A percentile compares a stretch with the other conserved stretches of the same genome.
Conservation (phyloP, 2,888 invertebrate genomes). For the Tetramorium bicarinatum region DNA sequence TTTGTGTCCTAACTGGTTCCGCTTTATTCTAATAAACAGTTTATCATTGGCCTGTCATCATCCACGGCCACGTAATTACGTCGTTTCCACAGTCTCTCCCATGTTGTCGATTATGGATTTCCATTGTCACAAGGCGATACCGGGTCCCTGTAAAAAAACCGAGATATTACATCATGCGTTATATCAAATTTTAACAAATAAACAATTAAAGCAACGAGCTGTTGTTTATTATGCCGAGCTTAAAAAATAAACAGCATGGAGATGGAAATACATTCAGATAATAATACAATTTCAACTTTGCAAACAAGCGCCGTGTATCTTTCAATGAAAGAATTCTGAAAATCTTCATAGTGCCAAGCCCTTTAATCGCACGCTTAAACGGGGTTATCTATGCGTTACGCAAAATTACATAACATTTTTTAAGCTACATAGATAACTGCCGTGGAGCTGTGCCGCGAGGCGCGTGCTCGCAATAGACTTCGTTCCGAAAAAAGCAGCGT, state of each 20-base stretch:
- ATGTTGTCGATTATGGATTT: constrained; percentile 18
- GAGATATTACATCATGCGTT: constrained; percentile 17
- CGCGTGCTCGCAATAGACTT: not conserved
- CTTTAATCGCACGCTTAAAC: constrained; percentile 36
- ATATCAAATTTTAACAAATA: not conserved
- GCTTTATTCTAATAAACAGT: constrained; percentile 23
- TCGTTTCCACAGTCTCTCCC: constrained; percentile 30
- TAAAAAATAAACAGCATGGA: not conserved
- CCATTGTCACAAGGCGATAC: constrained; percentile 23
- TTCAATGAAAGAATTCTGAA: not conserved
- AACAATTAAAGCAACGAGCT: not conserved
- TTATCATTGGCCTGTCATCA: constrained; percentile 21
- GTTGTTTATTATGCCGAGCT: not conserved
- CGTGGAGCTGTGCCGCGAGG: not conserved
- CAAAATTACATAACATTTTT: constrained; percentile 46
- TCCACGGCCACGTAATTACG: constrained; percentile 19
- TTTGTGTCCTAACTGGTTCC: not conserved
- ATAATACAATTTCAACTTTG: not conserved
- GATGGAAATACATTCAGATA: not conserved
- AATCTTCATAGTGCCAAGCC: not conserved
- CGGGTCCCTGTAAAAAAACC: constrained; percentile 25
- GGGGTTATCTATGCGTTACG: constrained; percentile 48
- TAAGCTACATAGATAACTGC: constrained; percentile 51
- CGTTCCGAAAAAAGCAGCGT: not conserved
- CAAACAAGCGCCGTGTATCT: not conserved